Evolutionary conservation across 2,113 vertebrate genomes (phyloP), one percentile per base, ranked within the genome.

Genomic region (Chloropsis cyanopogon): DNA sequence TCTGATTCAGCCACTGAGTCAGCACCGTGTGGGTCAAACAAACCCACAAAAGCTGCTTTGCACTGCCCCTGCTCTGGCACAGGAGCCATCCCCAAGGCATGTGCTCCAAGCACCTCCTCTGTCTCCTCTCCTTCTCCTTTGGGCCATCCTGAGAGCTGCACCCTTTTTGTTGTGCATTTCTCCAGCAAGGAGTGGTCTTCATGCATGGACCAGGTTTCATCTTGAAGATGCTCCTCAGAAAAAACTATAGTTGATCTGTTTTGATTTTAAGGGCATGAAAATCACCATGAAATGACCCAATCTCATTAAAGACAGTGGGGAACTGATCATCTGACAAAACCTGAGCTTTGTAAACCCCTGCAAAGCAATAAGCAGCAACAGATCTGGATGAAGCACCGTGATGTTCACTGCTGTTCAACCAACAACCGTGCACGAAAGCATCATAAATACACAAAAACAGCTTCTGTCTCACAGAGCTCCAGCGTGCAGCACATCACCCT

Each of bases 91-190:
- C 25, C 46, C 54, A 53, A 4, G 66, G 7, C 19, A 69, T 7
- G 1, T 2, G 14, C 70, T 86, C 65, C 9, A 22, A 76, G 61
- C 59, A 60, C 21, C 14, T n/a, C n/a, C n/a, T n/a, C n/a, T n/a
- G n/a, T n/a, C n/a, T n/a, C n/a, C n/a, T n/a, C n/a, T n/a, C n/a
- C n/a, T n/a, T n/a, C n/a, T n/a, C n/a, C n/a, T n/a, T 35, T 4
- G 21, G 63, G 37, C 47, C 0, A 0, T 23, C 16, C 49, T 6
- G 19, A 49, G 35, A 90, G 33, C 75, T 28, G 26, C 7, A 12
- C 0, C 0, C 14, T 18, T 28, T 10, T 14, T 44, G 0, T 14
- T 63, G 6, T 14, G 16, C 5, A 3, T 65, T 82, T 54, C 82
- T 80, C 76, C 53, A 76, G 26, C 41, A 54, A 21, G n/a, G 71